These are phyloP conservation scores for Drosophila sechellia DNA, from an alignment of 1,140 invertebrate species.

Conservation along the genomic window DNA sequence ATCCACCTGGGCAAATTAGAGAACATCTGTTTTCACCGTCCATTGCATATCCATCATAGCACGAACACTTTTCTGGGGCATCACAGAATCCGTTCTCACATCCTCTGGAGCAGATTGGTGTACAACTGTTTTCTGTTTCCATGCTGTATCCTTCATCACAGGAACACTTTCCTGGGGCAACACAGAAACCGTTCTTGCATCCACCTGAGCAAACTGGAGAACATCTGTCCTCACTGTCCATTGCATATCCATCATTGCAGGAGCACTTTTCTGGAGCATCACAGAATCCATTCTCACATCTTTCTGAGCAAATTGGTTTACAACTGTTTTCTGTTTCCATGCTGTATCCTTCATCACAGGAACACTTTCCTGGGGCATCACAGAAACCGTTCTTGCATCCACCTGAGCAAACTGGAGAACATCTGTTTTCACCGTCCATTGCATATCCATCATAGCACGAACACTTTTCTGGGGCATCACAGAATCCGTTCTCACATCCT, in stretches of 20 bases:
- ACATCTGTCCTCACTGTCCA: conserved; percentile 1
- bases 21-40: conserved; percentile 1
- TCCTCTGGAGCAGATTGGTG: conserved; percentile 1
- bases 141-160: conserved; percentile 1
- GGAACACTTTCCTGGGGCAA: conserved; percentile 10
- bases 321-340: conserved; percentile 9
- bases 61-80: conserved; percentile 20
- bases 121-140: conserved; percentile 9
- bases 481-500: conserved; percentile 21
- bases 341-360: conserved; percentile 1
- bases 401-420: conserved; percentile 7
- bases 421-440: not conserved
- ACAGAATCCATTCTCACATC: conserved; percentile 24
- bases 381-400: conserved; percentile 15
- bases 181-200: conserved; percentile 1
- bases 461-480: conserved; percentile 18
- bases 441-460: conserved; percentile 7
- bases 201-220: conserved; percentile 4
- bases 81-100: conserved; percentile 22
- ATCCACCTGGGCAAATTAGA: conserved; percentile 4
- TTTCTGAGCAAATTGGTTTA: not conserved
- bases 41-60: conserved; percentile 5
- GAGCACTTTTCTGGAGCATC: conserved; percentile 13
- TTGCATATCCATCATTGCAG: conserved; percentile 8
- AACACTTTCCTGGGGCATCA: conserved; percentile 10